Conservation (phyloP, 2,113 vertebrate genomes). For the Meriones unguiculatus region DNA sequence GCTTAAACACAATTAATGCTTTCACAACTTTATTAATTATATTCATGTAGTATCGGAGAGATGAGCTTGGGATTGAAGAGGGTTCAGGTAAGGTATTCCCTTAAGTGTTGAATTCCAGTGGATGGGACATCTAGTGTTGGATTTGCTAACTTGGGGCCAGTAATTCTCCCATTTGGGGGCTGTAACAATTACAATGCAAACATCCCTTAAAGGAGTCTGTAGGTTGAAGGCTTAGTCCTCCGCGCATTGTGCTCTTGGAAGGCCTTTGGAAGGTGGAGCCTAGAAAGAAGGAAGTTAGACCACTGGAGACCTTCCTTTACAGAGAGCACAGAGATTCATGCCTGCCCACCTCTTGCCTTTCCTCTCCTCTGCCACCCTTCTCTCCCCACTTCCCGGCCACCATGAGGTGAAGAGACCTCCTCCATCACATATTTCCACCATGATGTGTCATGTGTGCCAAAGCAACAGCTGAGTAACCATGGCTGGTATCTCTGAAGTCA, state of each 20-base stretch:
- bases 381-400: too few species aligned
- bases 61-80: slow-evolving; percentile 17
- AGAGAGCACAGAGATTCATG: background rate
- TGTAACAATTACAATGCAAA: background rate
- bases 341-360: background rate
- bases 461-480: background rate
- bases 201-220: background rate
- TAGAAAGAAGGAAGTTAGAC: background rate
- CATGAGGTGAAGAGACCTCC: background rate
- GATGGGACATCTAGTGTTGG: background rate
- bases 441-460: too few species aligned
- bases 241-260: rapidly evolving
- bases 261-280: background rate
- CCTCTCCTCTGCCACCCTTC: too few species aligned
- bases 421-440: background rate
- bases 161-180: background rate
- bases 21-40: slow-evolving; percentile 62
- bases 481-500: background rate
- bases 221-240: background rate
- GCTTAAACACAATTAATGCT: slow-evolving; percentile 40
- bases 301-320: background rate
- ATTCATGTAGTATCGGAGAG: slow-evolving; percentile 43
- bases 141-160: background rate
- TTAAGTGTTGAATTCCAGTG: background rate
- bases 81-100: background rate